Evolutionary conservation across 2,888 invertebrate genomes (phyloP).

Genomic region (Morpho achilles): DNA sequence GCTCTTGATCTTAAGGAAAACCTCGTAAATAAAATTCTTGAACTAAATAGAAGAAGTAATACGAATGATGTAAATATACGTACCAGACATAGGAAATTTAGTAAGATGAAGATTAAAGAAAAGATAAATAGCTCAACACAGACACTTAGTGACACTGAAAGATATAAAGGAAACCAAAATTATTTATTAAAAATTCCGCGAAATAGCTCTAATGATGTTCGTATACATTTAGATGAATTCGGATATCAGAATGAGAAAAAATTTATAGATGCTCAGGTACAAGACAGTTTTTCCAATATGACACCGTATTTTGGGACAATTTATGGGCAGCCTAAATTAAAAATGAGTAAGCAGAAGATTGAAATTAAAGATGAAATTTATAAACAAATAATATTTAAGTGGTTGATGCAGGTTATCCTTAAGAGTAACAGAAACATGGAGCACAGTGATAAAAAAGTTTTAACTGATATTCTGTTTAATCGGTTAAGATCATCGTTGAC

Average conservation of each 20-base stretch:
- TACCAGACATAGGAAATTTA: too few relatives aligned
- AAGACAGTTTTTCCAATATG: conserved; percentile 7
- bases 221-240: not conserved
- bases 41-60: conserved; percentile 27
- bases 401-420: conserved; percentile 29
- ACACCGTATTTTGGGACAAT: conserved; percentile 2
- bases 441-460: conserved; percentile 19
- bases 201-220: too few relatives aligned
- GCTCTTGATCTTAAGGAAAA: conserved; percentile 36
- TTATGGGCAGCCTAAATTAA: not conserved
- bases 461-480: conserved; percentile 24
- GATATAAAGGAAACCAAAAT: too few relatives aligned
- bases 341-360: not conserved
- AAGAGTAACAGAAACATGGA: conserved; percentile 14
- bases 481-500: conserved; percentile 26
- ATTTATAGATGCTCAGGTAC: conserved; percentile 9
- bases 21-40: conserved; percentile 36
- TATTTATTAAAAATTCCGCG: too few relatives aligned
- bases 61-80: not conserved
- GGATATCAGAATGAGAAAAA: not conserved
- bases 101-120: too few relatives aligned
- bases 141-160: too few relatives aligned
- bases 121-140: too few relatives aligned
- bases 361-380: conserved; percentile 1
- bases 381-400: conserved; percentile 28